These are phyloP conservation scores for Manacus vitellinus DNA, from an alignment of 2,113 vertebrate genomes.

Conservation along the genomic window DNA sequence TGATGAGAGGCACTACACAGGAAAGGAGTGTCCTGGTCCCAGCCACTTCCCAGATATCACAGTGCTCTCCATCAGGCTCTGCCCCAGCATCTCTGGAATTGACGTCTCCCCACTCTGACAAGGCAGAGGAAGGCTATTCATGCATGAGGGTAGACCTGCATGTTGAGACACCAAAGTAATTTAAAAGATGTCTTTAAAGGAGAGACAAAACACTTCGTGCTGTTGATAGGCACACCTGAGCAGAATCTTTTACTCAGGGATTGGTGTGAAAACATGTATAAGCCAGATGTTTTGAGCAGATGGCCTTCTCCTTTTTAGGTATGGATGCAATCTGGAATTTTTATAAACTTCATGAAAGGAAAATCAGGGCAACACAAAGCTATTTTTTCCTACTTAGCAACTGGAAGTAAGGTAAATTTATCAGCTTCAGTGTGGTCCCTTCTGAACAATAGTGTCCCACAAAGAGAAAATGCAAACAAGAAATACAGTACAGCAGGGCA, in stretches of 20 bases:
- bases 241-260: neutral
- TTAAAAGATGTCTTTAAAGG: neutral
- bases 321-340: neutral
- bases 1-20: neutral
- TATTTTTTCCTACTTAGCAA: neutral
- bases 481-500: neutral
- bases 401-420: neutral
- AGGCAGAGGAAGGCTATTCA: neutral
- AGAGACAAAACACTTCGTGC: neutral
- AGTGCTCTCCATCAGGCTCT: neutral
- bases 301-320: neutral
- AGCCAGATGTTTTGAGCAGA: neutral
- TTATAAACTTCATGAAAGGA: neutral
- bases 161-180: neutral
- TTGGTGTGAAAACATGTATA: neutral
- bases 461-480: constrained; percentile 15
- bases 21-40: neutral
- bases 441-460: neutral
- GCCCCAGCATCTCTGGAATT: neutral
- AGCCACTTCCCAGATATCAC: neutral
- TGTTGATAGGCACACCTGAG: neutral
- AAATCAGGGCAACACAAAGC: neutral
- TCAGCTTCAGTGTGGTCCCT: neutral
- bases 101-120: neutral
- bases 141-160: neutral